Base-by-base conservation (phyloP, 2,797 vertebrate species). In the Clarias laeviceps region DNA sequence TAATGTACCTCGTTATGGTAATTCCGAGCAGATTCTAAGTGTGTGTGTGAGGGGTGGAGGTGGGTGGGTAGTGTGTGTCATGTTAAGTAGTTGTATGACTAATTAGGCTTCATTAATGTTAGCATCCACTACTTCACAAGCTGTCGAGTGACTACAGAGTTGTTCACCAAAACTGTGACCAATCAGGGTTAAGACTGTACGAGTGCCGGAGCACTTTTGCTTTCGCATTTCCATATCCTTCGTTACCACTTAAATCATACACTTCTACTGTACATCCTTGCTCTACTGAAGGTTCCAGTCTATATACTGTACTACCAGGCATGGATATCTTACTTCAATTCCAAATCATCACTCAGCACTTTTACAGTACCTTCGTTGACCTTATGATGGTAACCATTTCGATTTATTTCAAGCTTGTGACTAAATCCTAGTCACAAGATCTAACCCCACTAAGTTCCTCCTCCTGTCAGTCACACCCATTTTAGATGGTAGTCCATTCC, bases 11-110 rank as follows among this genome's bases (percentile, higher is more conserved):
- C 66, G 83, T 88, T 86, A 85, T 84, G 73, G 29, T 66, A 84
- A 79, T 72, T 62, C 65, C 93, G 94, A 61, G 93, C 91, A 90
- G 94, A 93, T 91, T 96, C 95, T 57, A 93, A 94, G 91, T 95
- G 27, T 95, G 96, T 95, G 64, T 93, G 79, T 29, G 94, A 87
- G 66, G 59, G 34, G 45, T 50, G 45, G 45, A 22, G 50, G 61
- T 66, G 93, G 93, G 54, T 61, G 91, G 95, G 93, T 40, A 50
- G 50, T 76, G 27, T 84, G 83, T 68, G 15, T 61, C 29, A 64
- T n/a, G 11, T 27, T 82, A 82, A 66, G 82, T 64, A 57, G 86
- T 78, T 89, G 77, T 45, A 84, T 76, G 85, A 87, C 59, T 64
- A 84, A 64, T 74, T 81, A 81, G 83, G 78, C 70, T 87, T 86